Conservation (phyloP, 2,888 invertebrate species). For the Lithodes maja region DNA sequence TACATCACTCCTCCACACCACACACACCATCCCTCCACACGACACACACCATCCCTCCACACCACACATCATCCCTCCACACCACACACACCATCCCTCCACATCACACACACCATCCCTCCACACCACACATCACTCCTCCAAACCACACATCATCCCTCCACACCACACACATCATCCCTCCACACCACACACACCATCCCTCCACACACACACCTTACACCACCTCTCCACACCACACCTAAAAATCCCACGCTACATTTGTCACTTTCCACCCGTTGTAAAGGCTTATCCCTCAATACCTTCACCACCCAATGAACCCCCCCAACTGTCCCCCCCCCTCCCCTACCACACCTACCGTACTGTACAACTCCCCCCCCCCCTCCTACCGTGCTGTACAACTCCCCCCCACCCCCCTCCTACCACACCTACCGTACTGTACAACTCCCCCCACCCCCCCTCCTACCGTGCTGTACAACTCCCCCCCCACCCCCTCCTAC, state of each 20-base stretch:
- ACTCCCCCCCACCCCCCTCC: background rate
- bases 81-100: background rate
- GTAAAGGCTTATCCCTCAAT: background rate
- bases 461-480: background rate
- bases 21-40: background rate
- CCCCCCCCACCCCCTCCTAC: background rate
- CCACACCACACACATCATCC: background rate
- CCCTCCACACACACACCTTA: background rate
- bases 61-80: background rate
- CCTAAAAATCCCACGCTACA: background rate
- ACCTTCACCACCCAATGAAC: background rate
- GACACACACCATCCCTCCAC: background rate
- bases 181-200: background rate
- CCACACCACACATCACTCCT: background rate
- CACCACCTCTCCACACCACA: background rate
- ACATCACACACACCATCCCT: background rate
- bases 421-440: background rate
- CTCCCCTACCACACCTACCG: background rate
- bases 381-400: background rate
- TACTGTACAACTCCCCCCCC: background rate
- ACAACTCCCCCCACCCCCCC: background rate
- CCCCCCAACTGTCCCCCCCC: slow-evolving; percentile 7
- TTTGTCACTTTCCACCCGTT: background rate
- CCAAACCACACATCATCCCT: background rate
- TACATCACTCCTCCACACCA: background rate